Percentiles rank a stretch among this genome's conserved stretches.
phyloP scores from a whole-genome alignment of 2,888 invertebrate species.

The Tholera decimalis region DNA sequence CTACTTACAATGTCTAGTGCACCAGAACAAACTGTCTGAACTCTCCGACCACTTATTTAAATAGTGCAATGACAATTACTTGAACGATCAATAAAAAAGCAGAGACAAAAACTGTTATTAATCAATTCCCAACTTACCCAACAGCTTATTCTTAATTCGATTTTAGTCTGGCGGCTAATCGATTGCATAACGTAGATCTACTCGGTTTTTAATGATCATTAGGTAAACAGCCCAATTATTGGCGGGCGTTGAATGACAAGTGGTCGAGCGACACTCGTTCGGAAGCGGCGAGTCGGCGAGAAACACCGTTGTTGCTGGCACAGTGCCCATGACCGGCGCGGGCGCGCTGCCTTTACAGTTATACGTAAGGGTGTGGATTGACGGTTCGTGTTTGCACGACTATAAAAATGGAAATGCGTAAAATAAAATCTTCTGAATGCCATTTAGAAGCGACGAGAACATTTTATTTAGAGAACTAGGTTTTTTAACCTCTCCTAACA shows the following conservation, averaged over 20 bases:
- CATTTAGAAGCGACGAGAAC: constrained; percentile 53
- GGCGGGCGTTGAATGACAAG: constrained; percentile 60
- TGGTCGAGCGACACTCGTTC: constrained; percentile 61
- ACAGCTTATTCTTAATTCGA: constrained; percentile 55
- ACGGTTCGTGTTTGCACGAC: constrained; percentile 62
- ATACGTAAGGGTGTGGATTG: constrained; percentile 68
- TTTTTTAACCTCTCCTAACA: constrained; percentile 48
- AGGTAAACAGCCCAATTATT: constrained; percentile 61
- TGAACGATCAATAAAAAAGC: constrained; percentile 43
- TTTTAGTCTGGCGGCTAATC: constrained; percentile 51
- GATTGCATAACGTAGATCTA: constrained; percentile 54
- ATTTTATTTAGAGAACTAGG: constrained; percentile 47
- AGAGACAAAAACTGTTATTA: constrained; percentile 34
- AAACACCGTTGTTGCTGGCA: constrained; percentile 81
- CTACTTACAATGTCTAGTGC: constrained; percentile 74
- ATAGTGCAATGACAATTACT: constrained; percentile 34
- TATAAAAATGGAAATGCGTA: constrained; percentile 64
- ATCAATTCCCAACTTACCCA: constrained; percentile 49
- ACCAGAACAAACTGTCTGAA: constrained; percentile 41
- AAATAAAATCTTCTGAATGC: constrained; percentile 54
- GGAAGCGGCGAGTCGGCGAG: constrained; percentile 75
- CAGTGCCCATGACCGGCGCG: constrained; percentile 81
- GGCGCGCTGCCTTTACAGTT: constrained; percentile 70
- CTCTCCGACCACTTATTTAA: constrained; percentile 35
- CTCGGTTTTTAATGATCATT: constrained; percentile 59